A percentile compares a stretch with the other conserved stretches of the same genome.
Evolutionary conservation across 2,113 vertebrate species (phyloP).

Genomic region (Tringa solitaria): DNA sequence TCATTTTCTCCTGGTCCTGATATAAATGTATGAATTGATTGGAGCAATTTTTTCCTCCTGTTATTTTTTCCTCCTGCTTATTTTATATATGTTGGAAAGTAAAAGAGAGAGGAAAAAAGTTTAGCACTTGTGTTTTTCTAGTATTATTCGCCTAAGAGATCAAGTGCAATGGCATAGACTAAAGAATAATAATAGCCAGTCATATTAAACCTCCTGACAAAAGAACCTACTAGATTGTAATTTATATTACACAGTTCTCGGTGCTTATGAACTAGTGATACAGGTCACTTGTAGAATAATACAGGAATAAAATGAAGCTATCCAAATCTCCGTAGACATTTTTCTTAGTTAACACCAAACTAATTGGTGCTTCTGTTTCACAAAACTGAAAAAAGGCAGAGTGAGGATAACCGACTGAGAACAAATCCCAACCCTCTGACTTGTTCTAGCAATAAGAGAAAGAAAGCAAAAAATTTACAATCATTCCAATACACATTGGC

Average conservation of each 20-base stretch:
- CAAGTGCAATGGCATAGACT: background rate
- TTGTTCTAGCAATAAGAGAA: background rate
- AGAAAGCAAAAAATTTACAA: background rate
- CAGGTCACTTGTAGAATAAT: background rate
- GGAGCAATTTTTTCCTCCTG: background rate
- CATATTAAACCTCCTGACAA: background rate
- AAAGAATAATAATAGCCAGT: background rate
- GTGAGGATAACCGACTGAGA: background rate
- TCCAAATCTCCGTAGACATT: background rate
- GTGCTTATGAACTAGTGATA: background rate
- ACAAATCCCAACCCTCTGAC: background rate
- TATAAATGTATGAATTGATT: background rate
- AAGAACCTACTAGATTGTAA: background rate
- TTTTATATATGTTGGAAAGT: background rate
- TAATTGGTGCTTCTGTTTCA: background rate
- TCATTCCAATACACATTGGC: background rate
- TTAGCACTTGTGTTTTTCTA: background rate
- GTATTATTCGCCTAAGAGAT: background rate
- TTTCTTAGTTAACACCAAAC: background rate
- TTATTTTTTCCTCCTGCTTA: background rate
- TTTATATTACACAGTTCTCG: background rate
- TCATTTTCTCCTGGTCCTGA: background rate
- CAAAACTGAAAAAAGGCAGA: background rate
- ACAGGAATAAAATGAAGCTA: background rate
- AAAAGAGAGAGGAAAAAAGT: background rate